Evolutionary conservation across 1,140 invertebrate genomes (phyloP).

Genomic region (Polypedilum pembai): DNA sequence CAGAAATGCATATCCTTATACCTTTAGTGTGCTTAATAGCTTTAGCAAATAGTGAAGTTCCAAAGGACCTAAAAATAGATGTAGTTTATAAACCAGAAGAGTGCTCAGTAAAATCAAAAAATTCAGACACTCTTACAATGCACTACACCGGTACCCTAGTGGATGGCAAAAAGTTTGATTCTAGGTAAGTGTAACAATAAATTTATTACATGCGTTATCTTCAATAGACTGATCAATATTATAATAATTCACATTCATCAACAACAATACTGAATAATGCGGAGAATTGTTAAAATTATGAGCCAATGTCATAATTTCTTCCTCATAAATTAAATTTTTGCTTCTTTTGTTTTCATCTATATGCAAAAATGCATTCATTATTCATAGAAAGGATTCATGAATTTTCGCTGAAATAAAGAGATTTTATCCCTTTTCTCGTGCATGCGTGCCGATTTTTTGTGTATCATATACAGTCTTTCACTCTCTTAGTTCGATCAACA

Average conservation of each 20-base stretch:
- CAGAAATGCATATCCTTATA: conserved; percentile 30
- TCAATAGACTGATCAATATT: too few species aligned
- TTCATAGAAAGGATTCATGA: neutral
- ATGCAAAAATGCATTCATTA: neutral
- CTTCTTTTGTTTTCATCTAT: neutral
- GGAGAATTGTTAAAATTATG: too few species aligned
- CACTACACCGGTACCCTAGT: conserved; percentile 83
- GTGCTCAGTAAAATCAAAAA: conserved; percentile 74
- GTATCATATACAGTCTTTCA: too few species aligned
- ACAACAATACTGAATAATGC: too few species aligned
- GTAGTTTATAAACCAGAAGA: conserved; percentile 66
- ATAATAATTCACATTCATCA: too few species aligned
- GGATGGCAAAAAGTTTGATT: conserved; percentile 88
- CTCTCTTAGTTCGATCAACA: too few species aligned
- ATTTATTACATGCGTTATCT: neutral
- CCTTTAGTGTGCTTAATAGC: conserved; percentile 44
- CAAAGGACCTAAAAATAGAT: conserved; percentile 69
- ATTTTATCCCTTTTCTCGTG: neutral
- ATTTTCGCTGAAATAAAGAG: neutral
- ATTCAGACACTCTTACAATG: conserved; percentile 84
- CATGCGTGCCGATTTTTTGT: too few species aligned
- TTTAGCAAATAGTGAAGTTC: conserved; percentile 43
- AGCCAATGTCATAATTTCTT: too few species aligned
- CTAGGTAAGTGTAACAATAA: conserved; percentile 59
- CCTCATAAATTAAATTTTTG: too few species aligned